Conservation (phyloP, 2,113 vertebrate species). For the Circaetus gallicus region DNA sequence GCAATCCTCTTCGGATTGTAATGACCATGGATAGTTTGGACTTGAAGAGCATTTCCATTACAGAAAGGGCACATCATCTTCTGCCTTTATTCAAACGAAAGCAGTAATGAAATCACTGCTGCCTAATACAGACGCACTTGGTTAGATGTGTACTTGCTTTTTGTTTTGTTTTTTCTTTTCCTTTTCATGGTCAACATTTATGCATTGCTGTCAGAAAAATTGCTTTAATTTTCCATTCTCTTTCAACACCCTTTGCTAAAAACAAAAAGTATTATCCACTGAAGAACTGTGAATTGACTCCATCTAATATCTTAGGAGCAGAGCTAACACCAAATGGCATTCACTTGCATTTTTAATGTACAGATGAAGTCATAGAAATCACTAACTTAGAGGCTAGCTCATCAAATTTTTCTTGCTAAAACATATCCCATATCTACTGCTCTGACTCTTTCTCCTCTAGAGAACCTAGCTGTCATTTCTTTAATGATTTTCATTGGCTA, state of each 20-base stretch:
- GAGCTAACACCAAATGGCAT: constrained; percentile 58
- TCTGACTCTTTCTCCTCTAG: not conserved
- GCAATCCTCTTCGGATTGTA: constrained; percentile 23
- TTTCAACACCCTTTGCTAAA: constrained; percentile 46
- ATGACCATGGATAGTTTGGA: constrained; percentile 11
- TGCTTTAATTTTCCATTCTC: constrained; percentile 65
- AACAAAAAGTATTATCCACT: constrained; percentile 58
- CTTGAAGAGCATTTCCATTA: constrained; percentile 57
- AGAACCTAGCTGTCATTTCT: constrained; percentile 21
- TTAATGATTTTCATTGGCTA: constrained; percentile 36
- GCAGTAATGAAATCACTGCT: constrained; percentile 43
- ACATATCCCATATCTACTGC: not conserved
- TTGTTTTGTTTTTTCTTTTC: not conserved
- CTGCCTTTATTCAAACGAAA: constrained; percentile 53
- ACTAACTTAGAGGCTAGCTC: constrained; percentile 24
- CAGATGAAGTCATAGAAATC: constrained; percentile 57
- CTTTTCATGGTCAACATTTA: constrained; percentile 35
- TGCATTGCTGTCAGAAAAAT: constrained; percentile 55
- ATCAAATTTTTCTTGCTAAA: constrained; percentile 40
- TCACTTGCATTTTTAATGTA: constrained; percentile 64
- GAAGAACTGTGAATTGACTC: constrained; percentile 60
- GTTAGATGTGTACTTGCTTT: constrained; percentile 4
- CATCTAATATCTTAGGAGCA: constrained; percentile 53
- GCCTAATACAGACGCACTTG: constrained; percentile 1
- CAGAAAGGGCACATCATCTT: constrained; percentile 35